Conservation (phyloP, 2,113 vertebrate species). For the Thalassarche chlororhynchos region DNA sequence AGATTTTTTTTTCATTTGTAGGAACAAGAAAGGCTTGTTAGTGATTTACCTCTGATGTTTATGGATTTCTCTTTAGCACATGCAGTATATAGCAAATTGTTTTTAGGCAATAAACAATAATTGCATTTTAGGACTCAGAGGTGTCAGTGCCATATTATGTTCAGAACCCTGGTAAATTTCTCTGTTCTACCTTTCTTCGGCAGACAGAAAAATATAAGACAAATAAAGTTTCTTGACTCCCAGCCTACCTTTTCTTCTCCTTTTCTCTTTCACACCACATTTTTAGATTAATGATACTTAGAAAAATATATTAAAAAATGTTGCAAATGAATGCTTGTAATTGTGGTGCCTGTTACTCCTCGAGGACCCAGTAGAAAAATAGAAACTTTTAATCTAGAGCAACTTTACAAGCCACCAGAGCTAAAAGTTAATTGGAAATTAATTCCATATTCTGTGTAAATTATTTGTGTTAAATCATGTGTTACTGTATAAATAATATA, state of each 20-base stretch:
- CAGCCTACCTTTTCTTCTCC: not conserved
- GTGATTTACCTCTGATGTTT: constrained; percentile 58
- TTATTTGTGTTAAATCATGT: constrained; percentile 60
- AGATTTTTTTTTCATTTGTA: constrained; percentile 5
- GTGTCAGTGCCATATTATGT: not conserved
- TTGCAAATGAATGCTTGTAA: constrained; percentile 27
- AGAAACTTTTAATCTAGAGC: constrained; percentile 61
- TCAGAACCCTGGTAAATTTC: constrained; percentile 5
- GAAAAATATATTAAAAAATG: constrained; percentile 27
- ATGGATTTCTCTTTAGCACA: constrained; percentile 63
- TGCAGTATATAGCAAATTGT: constrained; percentile 28
- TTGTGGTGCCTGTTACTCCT: constrained; percentile 25
- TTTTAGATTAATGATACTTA: constrained; percentile 14
- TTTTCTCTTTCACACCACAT: constrained; percentile 4
- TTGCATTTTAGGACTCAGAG: constrained; percentile 38
- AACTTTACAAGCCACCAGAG: constrained; percentile 35
- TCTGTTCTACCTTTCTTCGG: not conserved
- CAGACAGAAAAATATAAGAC: constrained; percentile 13
- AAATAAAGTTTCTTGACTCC: not conserved
- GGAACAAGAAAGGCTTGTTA: constrained; percentile 53
- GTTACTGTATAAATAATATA: constrained; percentile 63
- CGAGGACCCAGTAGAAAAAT: constrained; percentile 28
- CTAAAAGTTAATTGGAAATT: constrained; percentile 72
- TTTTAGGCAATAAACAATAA: constrained; percentile 64
- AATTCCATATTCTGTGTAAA: constrained; percentile 52